Conservation (phyloP, 2,888 invertebrate species). For the Gryllus longicercus region DNA sequence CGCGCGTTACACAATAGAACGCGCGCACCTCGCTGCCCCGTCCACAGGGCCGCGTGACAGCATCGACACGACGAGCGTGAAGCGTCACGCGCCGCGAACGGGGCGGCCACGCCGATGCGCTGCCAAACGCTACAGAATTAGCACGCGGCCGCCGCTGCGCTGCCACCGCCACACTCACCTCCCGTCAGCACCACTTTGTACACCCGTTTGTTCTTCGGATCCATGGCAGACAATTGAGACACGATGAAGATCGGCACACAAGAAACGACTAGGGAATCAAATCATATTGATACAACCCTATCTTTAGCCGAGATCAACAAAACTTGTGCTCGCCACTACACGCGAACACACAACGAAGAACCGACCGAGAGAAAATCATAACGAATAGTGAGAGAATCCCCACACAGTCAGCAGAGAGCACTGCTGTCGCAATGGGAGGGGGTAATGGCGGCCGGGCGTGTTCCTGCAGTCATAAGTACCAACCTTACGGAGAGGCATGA, state of each 20-base stretch:
- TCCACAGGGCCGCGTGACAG: slow-evolving; percentile 19
- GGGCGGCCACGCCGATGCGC: not conserved
- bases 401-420: not conserved
- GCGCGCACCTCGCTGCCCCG: no score
- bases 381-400: not conserved
- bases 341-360: not conserved
- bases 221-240: slow-evolving; percentile 42
- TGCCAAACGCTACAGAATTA: slow-evolving; percentile 8
- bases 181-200: slow-evolving; percentile 86
- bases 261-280: no score
- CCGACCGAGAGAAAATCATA: not conserved
- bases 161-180: slow-evolving; percentile 59
- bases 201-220: slow-evolving; percentile 60
- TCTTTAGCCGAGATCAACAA: not conserved
- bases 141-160: not conserved
- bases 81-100: no score
- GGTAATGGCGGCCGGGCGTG: no score
- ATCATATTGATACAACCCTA: no score
- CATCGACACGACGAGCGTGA: not conserved
- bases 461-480: no score
- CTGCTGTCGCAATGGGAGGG: not conserved
- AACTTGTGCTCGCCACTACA: not conserved
- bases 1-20: no score
- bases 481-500: no score
- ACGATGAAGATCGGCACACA: not conserved